Evolutionary conservation across 64 coral and sea anemone species (phyloP).

Genomic region (Catalaphyllia jardinei): DNA sequence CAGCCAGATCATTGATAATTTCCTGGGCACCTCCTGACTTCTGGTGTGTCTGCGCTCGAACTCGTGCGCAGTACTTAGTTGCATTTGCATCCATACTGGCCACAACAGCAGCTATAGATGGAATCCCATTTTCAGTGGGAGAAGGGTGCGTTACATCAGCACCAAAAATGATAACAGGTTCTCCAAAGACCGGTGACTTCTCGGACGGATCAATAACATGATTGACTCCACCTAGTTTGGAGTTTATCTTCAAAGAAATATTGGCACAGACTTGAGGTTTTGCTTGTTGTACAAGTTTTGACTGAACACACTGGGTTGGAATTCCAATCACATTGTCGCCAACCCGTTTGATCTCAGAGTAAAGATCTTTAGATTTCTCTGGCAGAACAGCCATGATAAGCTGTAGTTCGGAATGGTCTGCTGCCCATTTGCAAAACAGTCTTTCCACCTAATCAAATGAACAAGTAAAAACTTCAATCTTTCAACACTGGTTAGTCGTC

Average conservation of each 20-base stretch:
- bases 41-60: slow-evolving; percentile 62
- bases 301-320: slow-evolving; percentile 74
- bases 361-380: slow-evolving; percentile 50
- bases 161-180: slow-evolving; percentile 87
- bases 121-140: slow-evolving; percentile 66
- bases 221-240: slow-evolving; percentile 80
- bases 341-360: slow-evolving; percentile 67
- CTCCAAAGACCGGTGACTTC: slow-evolving; percentile 51
- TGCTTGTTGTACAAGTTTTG: background rate
- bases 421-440: slow-evolving; percentile 15
- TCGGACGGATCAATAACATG: slow-evolving; percentile 51
- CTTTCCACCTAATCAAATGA: slow-evolving; percentile 32
- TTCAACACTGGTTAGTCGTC: too few relatives aligned
- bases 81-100: slow-evolving; percentile 86
- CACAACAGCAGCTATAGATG: slow-evolving; percentile 90
- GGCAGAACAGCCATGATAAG: slow-evolving; percentile 78
- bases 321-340: slow-evolving; percentile 73
- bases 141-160: slow-evolving; percentile 90
- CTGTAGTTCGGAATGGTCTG: slow-evolving; percentile 27
- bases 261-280: slow-evolving; percentile 77
- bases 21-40: slow-evolving; percentile 37
- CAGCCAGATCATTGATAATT: slow-evolving; percentile 75
- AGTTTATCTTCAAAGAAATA: slow-evolving; percentile 84
- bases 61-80: slow-evolving; percentile 65
- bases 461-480: background rate